Conservation (phyloP, 2,888 invertebrate species). For the Perithous albicinctus region DNA sequence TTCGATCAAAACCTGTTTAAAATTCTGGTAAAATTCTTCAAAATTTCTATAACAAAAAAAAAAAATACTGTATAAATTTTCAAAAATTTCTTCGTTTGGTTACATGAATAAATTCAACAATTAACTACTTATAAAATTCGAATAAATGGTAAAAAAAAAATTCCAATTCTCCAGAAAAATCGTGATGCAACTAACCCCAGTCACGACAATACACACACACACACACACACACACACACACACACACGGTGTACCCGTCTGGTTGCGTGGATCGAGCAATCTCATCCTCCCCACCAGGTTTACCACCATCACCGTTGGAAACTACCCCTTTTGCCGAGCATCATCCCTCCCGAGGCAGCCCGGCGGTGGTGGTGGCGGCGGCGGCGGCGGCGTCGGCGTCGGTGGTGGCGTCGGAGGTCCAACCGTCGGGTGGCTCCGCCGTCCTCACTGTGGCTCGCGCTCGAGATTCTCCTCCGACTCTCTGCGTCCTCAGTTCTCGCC, state of each 20-base stretch:
- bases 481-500: slow-evolving; percentile 79
- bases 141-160: too few species aligned
- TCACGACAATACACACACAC: background rate
- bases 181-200: background rate
- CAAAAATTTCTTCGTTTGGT: too few species aligned
- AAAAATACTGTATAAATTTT: too few species aligned
- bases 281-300: slow-evolving; percentile 55
- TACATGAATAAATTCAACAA: too few species aligned
- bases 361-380: slow-evolving; percentile 40
- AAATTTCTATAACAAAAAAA: too few species aligned
- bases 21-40: too few species aligned
- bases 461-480: slow-evolving; percentile 64
- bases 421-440: slow-evolving; percentile 68
- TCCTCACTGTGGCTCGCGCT: slow-evolving; percentile 63
- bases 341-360: slow-evolving; percentile 57
- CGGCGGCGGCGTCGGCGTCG: slow-evolving; percentile 59
- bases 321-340: slow-evolving; percentile 58
- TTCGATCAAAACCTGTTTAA: too few species aligned
- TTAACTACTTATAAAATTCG: too few species aligned
- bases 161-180: background rate
- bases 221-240: slow-evolving; percentile 2
- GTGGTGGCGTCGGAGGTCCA: slow-evolving; percentile 57
- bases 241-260: slow-evolving; percentile 49
- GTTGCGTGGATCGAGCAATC: slow-evolving; percentile 61
- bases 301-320: slow-evolving; percentile 58